Base-by-base conservation (phyloP, 2,797 vertebrate species). In the Catostomus latipinnis region DNA sequence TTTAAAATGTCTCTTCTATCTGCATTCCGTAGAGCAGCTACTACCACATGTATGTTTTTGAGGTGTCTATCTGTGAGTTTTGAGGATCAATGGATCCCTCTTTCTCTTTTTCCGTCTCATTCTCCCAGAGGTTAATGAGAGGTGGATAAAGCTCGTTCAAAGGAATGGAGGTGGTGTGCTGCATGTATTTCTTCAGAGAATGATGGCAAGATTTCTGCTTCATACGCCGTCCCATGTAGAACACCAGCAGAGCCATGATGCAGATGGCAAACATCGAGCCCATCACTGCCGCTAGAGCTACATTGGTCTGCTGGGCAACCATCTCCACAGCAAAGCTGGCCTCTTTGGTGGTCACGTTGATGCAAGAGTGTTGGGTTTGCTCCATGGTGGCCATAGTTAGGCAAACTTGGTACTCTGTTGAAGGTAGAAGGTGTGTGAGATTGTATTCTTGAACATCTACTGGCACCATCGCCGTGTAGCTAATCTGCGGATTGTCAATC, bases 101-200 rank as follows among this genome's bases (percentile, higher is more conserved):
- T 60, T 91, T 90, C 70, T 90, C 90, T 43, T 90, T 90, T 79
- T 93, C 92, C 0, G 85, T 81, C 67, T 93, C 92, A 6, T 90
- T 92, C 81, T 96, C 95, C 94, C 95, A 95, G 78, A 96, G 91
- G 50, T 93, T 95, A 90, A 96, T 96, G 78, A 95, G 93, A 0
- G 95, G 95, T 0, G 95, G 95, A 85, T 95, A 95, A 70, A 95
- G 91, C 83, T 96, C 94, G 3, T 93, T 93, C n/a, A 96, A 91
- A 0, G 93, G 93, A 84, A 95, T 95, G 82, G 94, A 91, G 0
- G 93, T 90, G 49, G 93, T 92, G 18, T 94, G 93, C 83, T 95
- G 94, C 89, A 95, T 93, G 86, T 94, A 95, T 67, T 91, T 94
- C 89, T 95, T 95, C 78, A 96, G 88, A 0, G 95, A 94, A 84